Conservation (phyloP, 37 sponge, comb jelly and placozoan genomes). For the Beroe forskalii region DNA sequence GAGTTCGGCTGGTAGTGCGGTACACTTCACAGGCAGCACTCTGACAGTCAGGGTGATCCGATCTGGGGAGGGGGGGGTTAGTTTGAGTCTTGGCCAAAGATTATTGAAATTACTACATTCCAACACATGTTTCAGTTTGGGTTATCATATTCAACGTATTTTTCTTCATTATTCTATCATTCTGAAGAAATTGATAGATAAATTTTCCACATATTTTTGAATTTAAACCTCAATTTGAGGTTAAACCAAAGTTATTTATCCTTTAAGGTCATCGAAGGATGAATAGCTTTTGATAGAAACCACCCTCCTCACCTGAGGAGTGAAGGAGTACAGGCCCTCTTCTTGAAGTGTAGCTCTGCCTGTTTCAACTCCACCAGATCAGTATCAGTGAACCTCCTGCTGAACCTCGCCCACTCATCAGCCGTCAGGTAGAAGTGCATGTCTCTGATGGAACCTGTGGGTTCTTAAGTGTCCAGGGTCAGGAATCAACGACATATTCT, state of each 20-base stretch:
- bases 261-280: too few species aligned
- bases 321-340: background rate
- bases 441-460: background rate
- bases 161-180: too few species aligned
- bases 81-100: too few species aligned
- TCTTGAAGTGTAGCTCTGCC: background rate
- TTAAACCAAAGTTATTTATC: too few species aligned
- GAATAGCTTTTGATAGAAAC: too few species aligned
- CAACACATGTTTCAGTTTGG: too few species aligned
- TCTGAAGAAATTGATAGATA: too few species aligned
- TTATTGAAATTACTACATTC: too few species aligned
- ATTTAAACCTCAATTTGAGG: too few species aligned
- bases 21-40: constrained; percentile 1
- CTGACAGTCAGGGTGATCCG: constrained; percentile 29
- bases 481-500: background rate
- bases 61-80: background rate
- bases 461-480: background rate
- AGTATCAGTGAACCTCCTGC: background rate
- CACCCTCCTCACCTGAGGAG: constrained; percentile 5
- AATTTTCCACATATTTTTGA: too few species aligned
- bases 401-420: constrained; percentile 27
- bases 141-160: too few species aligned
- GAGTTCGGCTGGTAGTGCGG: constrained; percentile 32
- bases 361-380: background rate
- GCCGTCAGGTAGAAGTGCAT: constrained; percentile 27